Conservation (phyloP, 2,113 vertebrate species). For the Oncorhynchus gorbuscha region DNA sequence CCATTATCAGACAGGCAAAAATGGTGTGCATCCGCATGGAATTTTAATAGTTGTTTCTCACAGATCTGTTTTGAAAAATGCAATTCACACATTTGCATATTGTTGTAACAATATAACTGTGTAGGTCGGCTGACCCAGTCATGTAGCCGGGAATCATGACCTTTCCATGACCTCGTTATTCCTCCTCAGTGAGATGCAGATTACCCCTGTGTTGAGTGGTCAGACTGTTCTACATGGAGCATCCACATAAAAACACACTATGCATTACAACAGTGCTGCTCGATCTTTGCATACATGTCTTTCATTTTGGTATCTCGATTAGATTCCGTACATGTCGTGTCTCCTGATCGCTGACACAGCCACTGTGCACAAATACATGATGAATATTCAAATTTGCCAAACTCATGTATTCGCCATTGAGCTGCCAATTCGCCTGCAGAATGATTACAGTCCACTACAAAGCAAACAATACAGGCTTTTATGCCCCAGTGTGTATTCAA, state of each 20-base stretch:
- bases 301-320: constrained; percentile 42
- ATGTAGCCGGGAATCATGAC: no score
- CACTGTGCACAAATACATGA: constrained; percentile 24
- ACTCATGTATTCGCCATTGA: constrained; percentile 35
- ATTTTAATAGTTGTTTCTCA: background rate
- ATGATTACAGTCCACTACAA: constrained; percentile 24
- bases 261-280: background rate
- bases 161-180: no score
- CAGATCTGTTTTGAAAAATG: no score
- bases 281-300: constrained; percentile 5
- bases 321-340: constrained; percentile 35
- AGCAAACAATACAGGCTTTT: constrained; percentile 22
- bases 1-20: background rate
- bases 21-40: background rate
- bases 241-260: background rate
- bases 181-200: background rate
- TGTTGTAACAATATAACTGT: background rate
- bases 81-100: no score
- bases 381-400: constrained; percentile 45
- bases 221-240: background rate
- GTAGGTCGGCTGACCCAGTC: background rate
- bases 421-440: constrained; percentile 18
- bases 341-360: constrained; percentile 31
- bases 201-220: background rate
- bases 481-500: background rate